These are phyloP conservation scores for Clarias magur DNA, from an alignment of 2,113 vertebrate species.

Conservation along the genomic window DNA sequence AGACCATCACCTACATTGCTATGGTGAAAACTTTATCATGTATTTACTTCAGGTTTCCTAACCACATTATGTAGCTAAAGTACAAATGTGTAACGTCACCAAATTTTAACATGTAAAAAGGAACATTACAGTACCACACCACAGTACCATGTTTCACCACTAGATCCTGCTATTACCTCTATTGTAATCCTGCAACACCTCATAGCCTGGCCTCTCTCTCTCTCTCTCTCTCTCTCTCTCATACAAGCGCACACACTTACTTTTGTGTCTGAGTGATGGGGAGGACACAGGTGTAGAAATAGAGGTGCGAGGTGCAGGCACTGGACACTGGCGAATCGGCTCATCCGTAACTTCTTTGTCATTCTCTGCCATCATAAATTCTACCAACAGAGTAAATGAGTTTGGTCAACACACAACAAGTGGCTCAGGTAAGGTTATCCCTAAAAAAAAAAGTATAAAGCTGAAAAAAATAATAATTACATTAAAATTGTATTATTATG, in stretches of 20 bases:
- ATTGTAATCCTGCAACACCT: background rate
- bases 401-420: background rate
- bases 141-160: constrained; percentile 6
- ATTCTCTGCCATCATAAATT: constrained; percentile 82
- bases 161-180: constrained; percentile 16
- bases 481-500: too few species aligned
- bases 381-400: constrained; percentile 62
- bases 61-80: background rate
- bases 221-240: background rate
- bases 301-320: constrained; percentile 78
- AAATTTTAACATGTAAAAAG: background rate
- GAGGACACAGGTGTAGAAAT: constrained; percentile 81
- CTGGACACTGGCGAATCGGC: constrained; percentile 72
- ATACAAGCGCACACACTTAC: constrained; percentile 69
- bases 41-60: background rate
- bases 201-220: background rate
- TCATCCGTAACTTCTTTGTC: constrained; percentile 78
- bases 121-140: background rate
- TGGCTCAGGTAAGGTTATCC: background rate
- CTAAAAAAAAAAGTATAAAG: background rate
- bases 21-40: background rate
- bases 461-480: too few species aligned
- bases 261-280: constrained; percentile 85
- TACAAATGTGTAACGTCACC: background rate
- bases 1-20: background rate